Evolutionary conservation across 2,797 vertebrate species (phyloP), one percentile per base, ranked within the genome.

Genomic region (Sebastes steindachneri): DNA sequence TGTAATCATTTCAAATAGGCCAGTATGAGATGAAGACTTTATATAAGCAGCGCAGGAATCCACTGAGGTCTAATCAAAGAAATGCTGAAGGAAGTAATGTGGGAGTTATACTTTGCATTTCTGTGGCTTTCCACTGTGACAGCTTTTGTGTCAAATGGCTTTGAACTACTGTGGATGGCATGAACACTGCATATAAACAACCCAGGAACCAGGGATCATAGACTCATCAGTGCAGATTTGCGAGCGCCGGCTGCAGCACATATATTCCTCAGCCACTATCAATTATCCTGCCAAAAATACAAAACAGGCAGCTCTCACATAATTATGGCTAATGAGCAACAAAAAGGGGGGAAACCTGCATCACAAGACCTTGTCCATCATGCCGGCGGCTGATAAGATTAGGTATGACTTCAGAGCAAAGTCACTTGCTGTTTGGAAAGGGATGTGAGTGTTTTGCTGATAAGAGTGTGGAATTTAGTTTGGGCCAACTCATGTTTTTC

Each of bases 1-100:
- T 82, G 81, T 90, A 89, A 92, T 92, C 65, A 85, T 92, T 89
- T 90, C 85, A 91, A 92, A 91, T 69, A 82, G 80, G 73, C 83
- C 82, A 51, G 80, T 65, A 54, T 81, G 81, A 84, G 80, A 89
- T 77, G 82, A 89, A 73, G 78, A 83, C 83, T 83, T 86, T 77
- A 80, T 85, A 78, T 59, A 83, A 83, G 80, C 74, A 78, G 86
- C 7, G 2, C 41, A 25, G 79, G 65, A 83, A 88, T 84, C 79
- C 80, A 80, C 69, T 45, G 80, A 81, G 72, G 81, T 68, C 81
- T 88, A 89, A 92, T 92, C 82, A 91, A 89, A 92, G 77, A 65
- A 82, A 81, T 64, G 68, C 76, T 37, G 68, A 68, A 71, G 71
- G 80, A 77, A 86, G 80, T 79, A 69, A 79, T 64, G 75, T 64